Percentiles rank a stretch among this genome's conserved stretches.
Conservation (phyloP, 2,797 vertebrate genomes). For the Ispidina lecontei region DNA sequence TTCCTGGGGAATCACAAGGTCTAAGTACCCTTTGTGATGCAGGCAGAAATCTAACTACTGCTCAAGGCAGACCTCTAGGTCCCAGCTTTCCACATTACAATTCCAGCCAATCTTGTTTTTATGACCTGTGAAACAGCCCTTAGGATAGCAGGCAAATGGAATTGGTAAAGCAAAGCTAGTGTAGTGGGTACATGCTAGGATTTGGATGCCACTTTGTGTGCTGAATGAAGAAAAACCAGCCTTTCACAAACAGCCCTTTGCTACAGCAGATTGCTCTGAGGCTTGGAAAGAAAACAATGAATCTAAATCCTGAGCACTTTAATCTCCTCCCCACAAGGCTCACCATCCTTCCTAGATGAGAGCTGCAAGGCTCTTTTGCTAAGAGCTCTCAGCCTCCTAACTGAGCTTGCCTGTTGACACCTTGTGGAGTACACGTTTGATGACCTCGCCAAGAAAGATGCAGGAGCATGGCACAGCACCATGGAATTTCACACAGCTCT, state of each 20-base stretch:
- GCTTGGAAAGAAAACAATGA: not conserved
- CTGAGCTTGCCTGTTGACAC: not conserved
- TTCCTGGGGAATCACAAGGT: not conserved
- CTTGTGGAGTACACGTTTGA: constrained; percentile 62
- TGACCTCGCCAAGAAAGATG: constrained; percentile 61
- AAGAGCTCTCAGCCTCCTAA: not conserved
- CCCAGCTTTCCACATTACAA: not conserved
- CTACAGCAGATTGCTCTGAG: not conserved
- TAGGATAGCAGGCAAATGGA: not conserved
- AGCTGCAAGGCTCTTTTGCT: not conserved
- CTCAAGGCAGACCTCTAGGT: not conserved
- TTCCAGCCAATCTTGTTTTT: not conserved
- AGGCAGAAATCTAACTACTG: not conserved
- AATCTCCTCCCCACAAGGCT: not conserved
- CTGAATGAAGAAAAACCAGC: not conserved
- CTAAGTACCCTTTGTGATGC: not conserved
- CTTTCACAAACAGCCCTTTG: not conserved
- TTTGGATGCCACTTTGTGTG: not conserved
- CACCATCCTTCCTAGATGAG: not conserved
- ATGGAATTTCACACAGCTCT: not conserved
- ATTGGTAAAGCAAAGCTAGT: not conserved
- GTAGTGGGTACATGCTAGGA: not conserved
- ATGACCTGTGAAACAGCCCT: not conserved
- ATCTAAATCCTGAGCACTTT: not conserved
- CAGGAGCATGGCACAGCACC: not conserved